Percentiles rank a stretch among this genome's conserved stretches.
Evolutionary conservation across 2,113 vertebrate genomes (phyloP).

Genomic region (Pterocles burchelli): DNA sequence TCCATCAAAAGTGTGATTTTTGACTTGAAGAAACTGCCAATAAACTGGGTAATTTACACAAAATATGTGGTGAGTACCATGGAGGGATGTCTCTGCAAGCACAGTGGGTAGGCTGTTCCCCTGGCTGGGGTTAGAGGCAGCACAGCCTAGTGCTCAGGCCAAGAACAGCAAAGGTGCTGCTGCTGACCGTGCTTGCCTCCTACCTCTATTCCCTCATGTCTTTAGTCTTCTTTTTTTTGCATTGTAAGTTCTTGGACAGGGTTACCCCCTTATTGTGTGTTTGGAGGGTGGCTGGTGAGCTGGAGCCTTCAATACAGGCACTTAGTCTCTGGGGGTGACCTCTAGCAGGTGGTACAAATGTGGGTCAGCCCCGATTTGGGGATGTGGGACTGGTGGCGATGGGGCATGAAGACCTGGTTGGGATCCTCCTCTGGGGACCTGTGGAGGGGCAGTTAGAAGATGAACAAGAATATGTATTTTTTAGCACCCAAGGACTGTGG

Average conservation of each 20-base stretch:
- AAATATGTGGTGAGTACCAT: not conserved
- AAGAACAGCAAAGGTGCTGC: not conserved
- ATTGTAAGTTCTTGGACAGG: fast-evolving
- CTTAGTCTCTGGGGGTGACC: not conserved
- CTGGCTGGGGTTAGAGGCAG: not conserved
- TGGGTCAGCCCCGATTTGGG: not conserved
- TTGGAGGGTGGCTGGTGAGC: not conserved
- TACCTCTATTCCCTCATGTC: not conserved
- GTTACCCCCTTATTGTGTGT: fast-evolving
- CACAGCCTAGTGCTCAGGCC: not conserved
- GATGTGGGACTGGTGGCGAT: fast-evolving
- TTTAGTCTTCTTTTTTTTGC: not conserved
- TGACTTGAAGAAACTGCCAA: not conserved
- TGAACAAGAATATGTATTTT: fast-evolving
- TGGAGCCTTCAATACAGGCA: not conserved
- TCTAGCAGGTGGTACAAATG: not conserved
- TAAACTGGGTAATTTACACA: not conserved
- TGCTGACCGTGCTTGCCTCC: not conserved
- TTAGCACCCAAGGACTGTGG: not conserved
- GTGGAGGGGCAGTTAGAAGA: not conserved
- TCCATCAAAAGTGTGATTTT: not conserved
- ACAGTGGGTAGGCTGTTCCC: not conserved
- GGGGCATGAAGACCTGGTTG: not conserved
- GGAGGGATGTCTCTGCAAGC: not conserved
- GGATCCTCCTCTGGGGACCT: not conserved